Percentiles rank a stretch among this genome's conserved stretches.
Evolutionary conservation across 2,888 invertebrate genomes (phyloP).

Genomic region (Archips crataeganus): DNA sequence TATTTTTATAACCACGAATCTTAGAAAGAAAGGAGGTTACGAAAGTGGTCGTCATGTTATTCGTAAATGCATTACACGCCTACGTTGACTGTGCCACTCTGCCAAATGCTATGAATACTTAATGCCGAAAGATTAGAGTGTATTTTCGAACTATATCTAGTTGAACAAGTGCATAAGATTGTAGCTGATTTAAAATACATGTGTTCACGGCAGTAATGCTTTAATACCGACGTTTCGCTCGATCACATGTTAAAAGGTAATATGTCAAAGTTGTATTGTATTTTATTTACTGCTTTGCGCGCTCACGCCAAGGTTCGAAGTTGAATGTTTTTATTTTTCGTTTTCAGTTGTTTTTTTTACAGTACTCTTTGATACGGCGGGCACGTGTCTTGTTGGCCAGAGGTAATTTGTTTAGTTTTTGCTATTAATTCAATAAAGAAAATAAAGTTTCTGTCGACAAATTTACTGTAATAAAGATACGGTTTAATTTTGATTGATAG

Average conservation of each 20-base stretch:
- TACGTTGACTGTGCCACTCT: neutral
- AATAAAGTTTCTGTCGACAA: neutral
- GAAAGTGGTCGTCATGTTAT: neutral
- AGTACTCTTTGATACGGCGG: constrained; percentile 2
- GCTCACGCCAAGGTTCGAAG: neutral
- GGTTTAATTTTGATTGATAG: neutral
- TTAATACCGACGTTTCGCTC: constrained; percentile 14
- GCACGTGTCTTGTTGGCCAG: constrained; percentile 3
- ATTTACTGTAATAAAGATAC: neutral
- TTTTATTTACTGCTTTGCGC: neutral
- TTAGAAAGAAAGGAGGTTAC: neutral
- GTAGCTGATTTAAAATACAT: neutral
- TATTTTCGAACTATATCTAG: neutral
- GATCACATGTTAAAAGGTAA: neutral
- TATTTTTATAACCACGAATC: neutral
- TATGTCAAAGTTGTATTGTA: neutral
- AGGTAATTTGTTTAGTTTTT: constrained; percentile 16
- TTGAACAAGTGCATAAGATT: neutral
- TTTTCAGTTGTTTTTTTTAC: neutral
- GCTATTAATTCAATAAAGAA: neutral
- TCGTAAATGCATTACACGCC: neutral
- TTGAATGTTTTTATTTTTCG: neutral
- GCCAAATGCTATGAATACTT: neutral
- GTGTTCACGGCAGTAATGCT: constrained; percentile 5
- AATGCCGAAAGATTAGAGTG: neutral